Evolutionary conservation across 2,113 vertebrate genomes (phyloP).

Genomic region (Propithecus coquereli): DNA sequence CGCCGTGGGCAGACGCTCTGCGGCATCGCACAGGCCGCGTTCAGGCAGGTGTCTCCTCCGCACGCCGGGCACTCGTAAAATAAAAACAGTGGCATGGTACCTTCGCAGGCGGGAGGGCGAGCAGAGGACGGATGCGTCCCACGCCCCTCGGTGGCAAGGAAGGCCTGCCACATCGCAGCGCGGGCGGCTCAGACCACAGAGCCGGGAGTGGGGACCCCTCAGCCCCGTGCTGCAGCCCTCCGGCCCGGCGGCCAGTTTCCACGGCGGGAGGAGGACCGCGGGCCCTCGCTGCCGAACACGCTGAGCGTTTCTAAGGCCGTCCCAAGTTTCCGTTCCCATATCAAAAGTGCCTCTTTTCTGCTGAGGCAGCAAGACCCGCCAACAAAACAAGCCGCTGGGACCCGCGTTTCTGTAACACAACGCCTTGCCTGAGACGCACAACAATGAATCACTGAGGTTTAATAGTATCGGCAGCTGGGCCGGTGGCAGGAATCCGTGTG

Average conservation of each 20-base stretch:
- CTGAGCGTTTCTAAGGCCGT: not conserved
- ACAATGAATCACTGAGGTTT: conserved; percentile 13
- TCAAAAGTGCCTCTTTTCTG: conserved; percentile 61
- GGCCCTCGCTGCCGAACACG: not conserved
- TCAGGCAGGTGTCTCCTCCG: conserved; percentile 64
- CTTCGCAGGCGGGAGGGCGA: not conserved
- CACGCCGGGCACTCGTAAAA: conserved; percentile 9
- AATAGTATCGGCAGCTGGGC: conserved; percentile 55
- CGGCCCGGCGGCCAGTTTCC: not conserved
- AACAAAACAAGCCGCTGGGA: conserved; percentile 42
- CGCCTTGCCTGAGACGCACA: not conserved
- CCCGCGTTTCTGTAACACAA: not conserved
- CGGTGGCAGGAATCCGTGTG: not conserved
- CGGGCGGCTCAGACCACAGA: not conserved
- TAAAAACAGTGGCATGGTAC: conserved; percentile 6
- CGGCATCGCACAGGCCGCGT: not conserved
- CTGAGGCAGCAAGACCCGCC: conserved; percentile 33
- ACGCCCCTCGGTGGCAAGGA: too few species aligned
- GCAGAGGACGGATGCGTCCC: fast-evolving
- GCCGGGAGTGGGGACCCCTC: not conserved
- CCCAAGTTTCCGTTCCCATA: conserved; percentile 67
- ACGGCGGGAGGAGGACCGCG: not conserved
- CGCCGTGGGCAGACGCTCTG: not conserved
- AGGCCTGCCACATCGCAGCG: not conserved
- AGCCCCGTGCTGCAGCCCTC: not conserved